Conservation (phyloP, 1,140 invertebrate species). For the Brachystomella parvula region DNA sequence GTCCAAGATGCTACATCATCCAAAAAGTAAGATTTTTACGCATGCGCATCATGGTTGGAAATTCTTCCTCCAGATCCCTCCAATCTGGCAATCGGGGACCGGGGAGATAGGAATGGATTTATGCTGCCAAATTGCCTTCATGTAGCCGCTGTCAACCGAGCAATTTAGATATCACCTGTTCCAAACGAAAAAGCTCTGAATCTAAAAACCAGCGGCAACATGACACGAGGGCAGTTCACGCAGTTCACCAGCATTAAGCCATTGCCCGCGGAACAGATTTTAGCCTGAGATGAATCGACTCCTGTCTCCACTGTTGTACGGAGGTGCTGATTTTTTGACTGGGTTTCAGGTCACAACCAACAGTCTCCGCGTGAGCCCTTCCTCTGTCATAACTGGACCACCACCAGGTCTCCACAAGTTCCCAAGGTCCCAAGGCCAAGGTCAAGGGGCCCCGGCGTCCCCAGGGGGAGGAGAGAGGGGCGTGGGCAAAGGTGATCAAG, state of each 20-base stretch:
- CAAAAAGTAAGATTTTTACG: slow-evolving; percentile 48
- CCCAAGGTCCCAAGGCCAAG: neutral
- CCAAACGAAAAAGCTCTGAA: neutral
- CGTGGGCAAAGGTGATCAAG: too few relatives aligned
- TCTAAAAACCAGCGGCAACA: neutral
- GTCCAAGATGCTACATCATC: slow-evolving; percentile 53
- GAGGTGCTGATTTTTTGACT: neutral
- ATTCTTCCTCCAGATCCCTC: too few relatives aligned
- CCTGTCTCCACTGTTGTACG: neutral
- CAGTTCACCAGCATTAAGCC: neutral
- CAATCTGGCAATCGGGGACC: neutral
- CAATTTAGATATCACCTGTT: neutral
- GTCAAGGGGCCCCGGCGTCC: too few relatives aligned
- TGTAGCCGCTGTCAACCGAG: too few relatives aligned
- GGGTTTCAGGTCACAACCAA: neutral
- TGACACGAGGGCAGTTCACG: neutral
- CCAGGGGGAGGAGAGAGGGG: too few relatives aligned
- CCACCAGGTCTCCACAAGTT: neutral
- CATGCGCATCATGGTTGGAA: neutral
- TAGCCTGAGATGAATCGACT: neutral
- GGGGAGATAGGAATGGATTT: slow-evolving; percentile 2
- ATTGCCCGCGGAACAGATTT: neutral
- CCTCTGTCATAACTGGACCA: neutral
- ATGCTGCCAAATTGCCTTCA: neutral
- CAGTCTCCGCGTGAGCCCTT: neutral